Conservation (phyloP, 2,888 invertebrate species). For the Aphidoletes aphidimyza region DNA sequence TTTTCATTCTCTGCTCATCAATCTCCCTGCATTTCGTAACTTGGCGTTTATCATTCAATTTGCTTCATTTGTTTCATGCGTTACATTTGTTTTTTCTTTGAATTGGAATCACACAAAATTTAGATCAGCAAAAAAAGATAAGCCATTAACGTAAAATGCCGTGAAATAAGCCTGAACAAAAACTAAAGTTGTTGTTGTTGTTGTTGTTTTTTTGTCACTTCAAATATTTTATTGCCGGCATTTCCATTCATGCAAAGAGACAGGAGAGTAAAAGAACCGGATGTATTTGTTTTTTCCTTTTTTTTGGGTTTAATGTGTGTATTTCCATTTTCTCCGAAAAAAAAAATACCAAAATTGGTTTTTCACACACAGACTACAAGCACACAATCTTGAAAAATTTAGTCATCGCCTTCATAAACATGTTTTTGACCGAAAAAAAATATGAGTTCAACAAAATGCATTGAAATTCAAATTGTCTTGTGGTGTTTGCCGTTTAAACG, state of each 20-base stretch:
- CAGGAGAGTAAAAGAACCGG: neutral
- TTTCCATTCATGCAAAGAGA: neutral
- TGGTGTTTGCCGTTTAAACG: neutral
- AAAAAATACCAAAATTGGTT: neutral
- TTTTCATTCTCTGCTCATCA: neutral
- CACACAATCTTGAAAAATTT: neutral
- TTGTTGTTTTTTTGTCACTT: too few species aligned
- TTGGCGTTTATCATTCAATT: too few species aligned
- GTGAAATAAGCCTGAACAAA: neutral
- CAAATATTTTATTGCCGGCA: slow-evolving; percentile 19
- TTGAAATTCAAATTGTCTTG: neutral
- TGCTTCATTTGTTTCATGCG: neutral
- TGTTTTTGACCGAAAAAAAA: neutral
- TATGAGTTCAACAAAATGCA: slow-evolving; percentile 5
- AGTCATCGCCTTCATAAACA: slow-evolving; percentile 25
- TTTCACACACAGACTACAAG: too few species aligned
- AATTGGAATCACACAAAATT: neutral
- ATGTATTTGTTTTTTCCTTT: slow-evolving; percentile 49
- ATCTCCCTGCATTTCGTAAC: neutral
- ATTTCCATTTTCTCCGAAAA: neutral
- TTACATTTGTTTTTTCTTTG: too few species aligned
- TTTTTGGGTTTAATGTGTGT: neutral
- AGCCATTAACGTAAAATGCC: slow-evolving; percentile 23
- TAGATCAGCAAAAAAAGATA: slow-evolving; percentile 16
- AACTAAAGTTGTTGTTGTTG: too few species aligned